A percentile compares a stretch with the other conserved stretches of the same genome.
Conservation (phyloP, 2,113 vertebrate genomes). For the Catharus fuscescens region DNA sequence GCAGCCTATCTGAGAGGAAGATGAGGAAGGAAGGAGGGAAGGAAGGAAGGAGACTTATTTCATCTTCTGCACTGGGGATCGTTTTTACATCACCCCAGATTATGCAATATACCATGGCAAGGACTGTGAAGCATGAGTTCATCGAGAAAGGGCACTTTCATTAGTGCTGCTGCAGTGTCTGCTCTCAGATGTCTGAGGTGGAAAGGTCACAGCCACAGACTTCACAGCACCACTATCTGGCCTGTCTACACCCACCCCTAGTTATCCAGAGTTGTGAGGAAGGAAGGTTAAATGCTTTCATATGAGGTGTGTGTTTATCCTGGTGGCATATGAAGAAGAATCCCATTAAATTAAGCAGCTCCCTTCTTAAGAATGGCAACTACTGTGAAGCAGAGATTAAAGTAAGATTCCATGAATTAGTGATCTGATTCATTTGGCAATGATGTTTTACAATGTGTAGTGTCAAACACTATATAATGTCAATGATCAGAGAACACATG, state of each 20-base stretch:
- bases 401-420: not conserved
- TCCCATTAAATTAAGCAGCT: not conserved
- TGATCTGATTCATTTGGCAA: not conserved
- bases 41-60: not conserved
- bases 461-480: not conserved
- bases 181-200: not conserved
- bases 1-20: not conserved
- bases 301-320: not conserved
- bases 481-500: not conserved
- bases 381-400: not conserved
- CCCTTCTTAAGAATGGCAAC: not conserved
- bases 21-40: not conserved
- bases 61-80: not conserved
- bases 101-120: not conserved
- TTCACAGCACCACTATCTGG: not conserved
- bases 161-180: not conserved
- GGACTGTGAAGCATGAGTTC: not conserved
- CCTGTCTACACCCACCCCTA: not conserved
- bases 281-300: not conserved
- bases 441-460: not conserved
- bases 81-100: not conserved
- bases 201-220: not conserved
- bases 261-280: not conserved
- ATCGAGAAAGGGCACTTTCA: not conserved
- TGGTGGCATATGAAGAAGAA: not conserved